phyloP scores from a whole-genome alignment of 2,797 vertebrate genomes.

The Myotis findleyi region DNA sequence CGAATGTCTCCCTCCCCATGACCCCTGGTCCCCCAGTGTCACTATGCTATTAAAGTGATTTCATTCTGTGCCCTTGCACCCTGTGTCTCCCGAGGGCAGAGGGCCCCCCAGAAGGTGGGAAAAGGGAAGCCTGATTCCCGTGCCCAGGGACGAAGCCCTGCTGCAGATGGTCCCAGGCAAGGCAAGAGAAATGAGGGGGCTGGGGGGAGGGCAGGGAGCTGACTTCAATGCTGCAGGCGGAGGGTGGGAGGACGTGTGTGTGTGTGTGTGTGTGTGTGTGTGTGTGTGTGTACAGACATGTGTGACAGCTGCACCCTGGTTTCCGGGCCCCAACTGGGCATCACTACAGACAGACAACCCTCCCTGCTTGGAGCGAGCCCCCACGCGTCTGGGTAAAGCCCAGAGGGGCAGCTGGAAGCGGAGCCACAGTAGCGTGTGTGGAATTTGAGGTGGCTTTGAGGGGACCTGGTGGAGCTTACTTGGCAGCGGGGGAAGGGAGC shows the following conservation, averaged over 20 bases:
- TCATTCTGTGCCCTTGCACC: slow-evolving; percentile 78
- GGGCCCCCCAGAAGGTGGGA: slow-evolving; percentile 17
- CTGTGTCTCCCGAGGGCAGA: slow-evolving; percentile 76
- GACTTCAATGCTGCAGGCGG: neutral
- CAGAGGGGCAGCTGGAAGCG: neutral
- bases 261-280: too few relatives aligned
- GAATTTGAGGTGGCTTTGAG: neutral
- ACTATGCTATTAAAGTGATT: slow-evolving; percentile 88
- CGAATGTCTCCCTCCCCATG: slow-evolving; percentile 80
- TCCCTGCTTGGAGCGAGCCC: too few relatives aligned
- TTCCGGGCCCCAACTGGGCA: too few relatives aligned
- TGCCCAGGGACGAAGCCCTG: neutral
- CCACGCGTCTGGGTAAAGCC: neutral
- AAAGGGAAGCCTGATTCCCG: neutral
- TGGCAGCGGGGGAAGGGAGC: neutral
- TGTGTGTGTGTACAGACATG: too few relatives aligned
- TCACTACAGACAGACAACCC: neutral
- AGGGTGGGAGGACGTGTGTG: too few relatives aligned
- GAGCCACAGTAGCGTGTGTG: neutral
- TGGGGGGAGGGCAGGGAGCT: neutral
- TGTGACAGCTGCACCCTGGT: neutral
- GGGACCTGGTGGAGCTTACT: neutral
- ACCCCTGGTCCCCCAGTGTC: slow-evolving; percentile 82
- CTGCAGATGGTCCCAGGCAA: neutral
- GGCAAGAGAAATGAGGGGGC: neutral